Percentiles rank a stretch among this genome's conserved stretches.
These are phyloP conservation scores for Drosophila borborema DNA, from an alignment of 2,888 invertebrate genomes.

Conservation along the genomic window DNA sequence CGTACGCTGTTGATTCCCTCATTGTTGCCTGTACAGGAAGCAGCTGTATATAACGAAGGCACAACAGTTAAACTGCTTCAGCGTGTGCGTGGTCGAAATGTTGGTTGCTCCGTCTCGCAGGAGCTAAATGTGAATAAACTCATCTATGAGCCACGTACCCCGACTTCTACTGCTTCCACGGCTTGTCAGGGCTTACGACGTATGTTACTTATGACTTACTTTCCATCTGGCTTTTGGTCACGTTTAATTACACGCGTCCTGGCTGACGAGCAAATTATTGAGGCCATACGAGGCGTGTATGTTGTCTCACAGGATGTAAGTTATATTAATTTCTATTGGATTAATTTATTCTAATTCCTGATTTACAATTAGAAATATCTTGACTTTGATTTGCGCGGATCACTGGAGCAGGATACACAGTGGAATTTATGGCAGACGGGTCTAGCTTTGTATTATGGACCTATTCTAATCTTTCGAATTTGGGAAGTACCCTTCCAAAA, in stretches of 20 bases:
- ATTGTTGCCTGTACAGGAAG: slow-evolving; percentile 93
- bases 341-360: not conserved
- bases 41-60: slow-evolving; percentile 82
- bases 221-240: slow-evolving; percentile 99
- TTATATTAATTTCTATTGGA: not conserved
- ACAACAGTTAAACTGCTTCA: slow-evolving; percentile 84
- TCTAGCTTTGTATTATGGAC: slow-evolving; percentile 93
- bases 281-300: slow-evolving; percentile 91
- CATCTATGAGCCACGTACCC: slow-evolving; percentile 68
- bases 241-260: slow-evolving; percentile 95
- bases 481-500: slow-evolving; percentile 90
- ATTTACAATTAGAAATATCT: slow-evolving; percentile 67
- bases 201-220: slow-evolving; percentile 96
- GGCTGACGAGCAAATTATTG: slow-evolving; percentile 94
- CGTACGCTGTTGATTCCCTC: slow-evolving; percentile 96
- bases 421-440: slow-evolving; percentile 98
- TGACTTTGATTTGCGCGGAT: slow-evolving; percentile 82
- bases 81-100: slow-evolving; percentile 79
- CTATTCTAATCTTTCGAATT: slow-evolving; percentile 92
- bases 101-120: slow-evolving; percentile 82
- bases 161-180: slow-evolving; percentile 25
- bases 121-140: slow-evolving; percentile 82
- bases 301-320: slow-evolving; percentile 89
- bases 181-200: slow-evolving; percentile 85
- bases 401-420: slow-evolving; percentile 87